These are phyloP conservation scores for Ptilodon capucinus DNA, from an alignment of 2,888 invertebrate species.

Conservation along the genomic window DNA sequence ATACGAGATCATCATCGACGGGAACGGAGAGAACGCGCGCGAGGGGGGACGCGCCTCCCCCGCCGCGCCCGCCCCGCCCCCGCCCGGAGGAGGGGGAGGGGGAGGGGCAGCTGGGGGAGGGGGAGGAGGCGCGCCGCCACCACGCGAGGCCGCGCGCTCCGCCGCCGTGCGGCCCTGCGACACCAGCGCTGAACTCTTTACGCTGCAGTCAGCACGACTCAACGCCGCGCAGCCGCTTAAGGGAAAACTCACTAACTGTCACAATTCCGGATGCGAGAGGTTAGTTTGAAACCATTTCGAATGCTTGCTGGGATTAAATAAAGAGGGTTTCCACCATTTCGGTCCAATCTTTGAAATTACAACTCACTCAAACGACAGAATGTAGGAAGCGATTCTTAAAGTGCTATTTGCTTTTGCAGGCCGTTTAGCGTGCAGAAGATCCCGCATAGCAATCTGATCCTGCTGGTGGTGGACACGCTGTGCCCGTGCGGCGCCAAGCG, in stretches of 20 bases:
- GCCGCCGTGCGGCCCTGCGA: constrained; percentile 91
- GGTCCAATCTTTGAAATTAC: too few species aligned
- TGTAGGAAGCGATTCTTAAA: not conserved
- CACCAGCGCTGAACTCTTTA: constrained; percentile 93
- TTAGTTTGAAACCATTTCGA: constrained; percentile 38
- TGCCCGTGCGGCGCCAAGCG: constrained; percentile 95
- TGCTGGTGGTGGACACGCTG: constrained; percentile 93
- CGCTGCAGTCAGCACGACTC: constrained; percentile 90
- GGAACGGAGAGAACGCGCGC: constrained; percentile 56
- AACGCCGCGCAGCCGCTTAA: constrained; percentile 93
- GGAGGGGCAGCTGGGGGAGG: constrained; percentile 75
- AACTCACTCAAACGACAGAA: not conserved
- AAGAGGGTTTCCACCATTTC: too few species aligned
- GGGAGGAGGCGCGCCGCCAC: constrained; percentile 72
- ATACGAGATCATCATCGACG: constrained; percentile 74
- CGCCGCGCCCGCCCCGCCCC: constrained; percentile 50
- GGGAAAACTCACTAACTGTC: constrained; percentile 94
- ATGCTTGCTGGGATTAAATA: too few species aligned
- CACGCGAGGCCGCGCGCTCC: constrained; percentile 78
- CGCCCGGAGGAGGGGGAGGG: constrained; percentile 76
- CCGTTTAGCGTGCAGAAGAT: constrained; percentile 97
- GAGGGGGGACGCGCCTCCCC: constrained; percentile 47
- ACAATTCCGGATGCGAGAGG: constrained; percentile 94
- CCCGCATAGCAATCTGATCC: constrained; percentile 93
- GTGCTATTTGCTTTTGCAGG: constrained; percentile 62